Evolutionary conservation across 92 coral and sea anemone species (phyloP).

Genomic region (Micromussa lordhowensis): DNA sequence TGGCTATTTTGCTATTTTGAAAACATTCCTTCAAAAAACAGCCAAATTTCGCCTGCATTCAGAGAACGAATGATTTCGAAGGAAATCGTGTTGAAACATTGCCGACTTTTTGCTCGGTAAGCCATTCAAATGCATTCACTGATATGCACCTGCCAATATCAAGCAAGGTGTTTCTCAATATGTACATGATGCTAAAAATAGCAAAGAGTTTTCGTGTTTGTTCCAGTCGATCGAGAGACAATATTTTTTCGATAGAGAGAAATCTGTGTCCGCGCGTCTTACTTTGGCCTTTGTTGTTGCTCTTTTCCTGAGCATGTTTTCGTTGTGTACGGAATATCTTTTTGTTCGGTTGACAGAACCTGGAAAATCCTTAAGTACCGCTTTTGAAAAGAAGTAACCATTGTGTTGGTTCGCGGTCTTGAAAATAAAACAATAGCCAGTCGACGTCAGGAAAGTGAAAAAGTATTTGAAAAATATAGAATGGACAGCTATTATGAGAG

Average conservation of each 20-base stretch:
- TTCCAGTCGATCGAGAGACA: slow-evolving; percentile 8
- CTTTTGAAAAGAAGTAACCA: background rate
- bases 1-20: too few relatives aligned
- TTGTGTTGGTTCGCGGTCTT: background rate
- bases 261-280: background rate
- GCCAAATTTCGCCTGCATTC: background rate
- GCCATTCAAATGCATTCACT: slow-evolving; percentile 3
- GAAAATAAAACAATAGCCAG: background rate
- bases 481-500: background rate
- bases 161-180: slow-evolving; percentile 21
- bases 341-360: background rate
- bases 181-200: slow-evolving; percentile 31
- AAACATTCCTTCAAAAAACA: too few relatives aligned
- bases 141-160: slow-evolving; percentile 6
- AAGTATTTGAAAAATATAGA: background rate
- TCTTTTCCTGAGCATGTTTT: background rate
- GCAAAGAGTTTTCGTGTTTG: slow-evolving; percentile 13
- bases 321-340: background rate
- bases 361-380: background rate
- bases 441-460: background rate
- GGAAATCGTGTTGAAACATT: background rate
- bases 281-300: background rate
- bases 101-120: background rate
- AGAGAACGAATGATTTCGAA: background rate
- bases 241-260: background rate